Evolutionary conservation across 2,797 vertebrate genomes (phyloP).

Genomic region (Botia kubotai): DNA sequence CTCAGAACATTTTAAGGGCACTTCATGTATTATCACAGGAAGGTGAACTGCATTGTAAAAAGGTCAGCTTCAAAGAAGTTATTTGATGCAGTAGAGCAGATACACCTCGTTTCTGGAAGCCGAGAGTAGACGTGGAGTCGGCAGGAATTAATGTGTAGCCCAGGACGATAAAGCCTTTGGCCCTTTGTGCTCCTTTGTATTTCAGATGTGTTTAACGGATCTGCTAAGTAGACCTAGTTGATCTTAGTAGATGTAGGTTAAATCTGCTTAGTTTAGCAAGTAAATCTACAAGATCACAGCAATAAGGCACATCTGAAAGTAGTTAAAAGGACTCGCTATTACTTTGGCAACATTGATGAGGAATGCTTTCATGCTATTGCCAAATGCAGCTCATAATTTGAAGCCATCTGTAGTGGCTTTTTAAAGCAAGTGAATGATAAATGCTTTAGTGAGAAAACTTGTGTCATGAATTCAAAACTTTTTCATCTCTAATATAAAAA

Average conservation of each 20-base stretch:
- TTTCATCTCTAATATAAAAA: background rate
- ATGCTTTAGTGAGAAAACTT: constrained; percentile 57
- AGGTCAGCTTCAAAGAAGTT: constrained; percentile 48
- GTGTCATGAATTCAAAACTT: constrained; percentile 59
- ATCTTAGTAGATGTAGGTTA: constrained; percentile 11
- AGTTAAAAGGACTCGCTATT: constrained; percentile 56
- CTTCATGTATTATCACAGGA: constrained; percentile 33
- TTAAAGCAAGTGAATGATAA: constrained; percentile 63
- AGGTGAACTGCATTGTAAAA: constrained; percentile 23
- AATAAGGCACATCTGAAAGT: constrained; percentile 62
- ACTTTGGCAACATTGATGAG: constrained; percentile 53
- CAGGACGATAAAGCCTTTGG: constrained; percentile 45
- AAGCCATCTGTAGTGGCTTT: constrained; percentile 74
- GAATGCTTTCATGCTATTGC: constrained; percentile 67
- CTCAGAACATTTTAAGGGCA: constrained; percentile 35
- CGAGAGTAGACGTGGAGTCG: constrained; percentile 20
- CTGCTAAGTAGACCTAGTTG: constrained; percentile 26
- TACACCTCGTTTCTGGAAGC: constrained; percentile 19
- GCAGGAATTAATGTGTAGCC: constrained; percentile 14
- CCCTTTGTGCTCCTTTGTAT: constrained; percentile 34
- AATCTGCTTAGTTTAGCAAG: constrained; percentile 50
- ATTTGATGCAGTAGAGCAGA: constrained; percentile 30
- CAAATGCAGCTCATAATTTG: constrained; percentile 67
- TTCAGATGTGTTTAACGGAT: constrained; percentile 35
- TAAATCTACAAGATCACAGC: constrained; percentile 66